Conservation (phyloP, 2,888 invertebrate genomes). For the Erpobdella octoculata region DNA sequence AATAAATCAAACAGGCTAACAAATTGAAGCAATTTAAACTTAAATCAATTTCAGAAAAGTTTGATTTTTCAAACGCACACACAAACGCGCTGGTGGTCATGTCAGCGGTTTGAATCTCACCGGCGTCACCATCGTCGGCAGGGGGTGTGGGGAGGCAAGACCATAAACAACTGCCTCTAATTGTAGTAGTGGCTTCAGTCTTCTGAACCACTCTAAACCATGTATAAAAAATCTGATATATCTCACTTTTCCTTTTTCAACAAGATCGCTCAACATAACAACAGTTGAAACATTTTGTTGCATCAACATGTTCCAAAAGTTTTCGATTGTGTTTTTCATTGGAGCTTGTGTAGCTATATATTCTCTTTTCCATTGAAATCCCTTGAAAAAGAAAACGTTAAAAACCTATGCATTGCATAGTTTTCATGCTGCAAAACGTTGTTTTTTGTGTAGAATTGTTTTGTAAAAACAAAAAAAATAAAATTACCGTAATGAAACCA, state of each 20-base stretch:
- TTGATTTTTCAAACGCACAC: not conserved
- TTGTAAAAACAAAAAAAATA: too few species aligned
- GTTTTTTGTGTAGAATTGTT: too few species aligned
- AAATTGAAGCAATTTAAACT: not conserved
- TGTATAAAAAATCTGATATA: too few species aligned
- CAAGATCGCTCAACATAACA: slow-evolving; percentile 65
- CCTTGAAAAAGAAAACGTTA: too few species aligned
- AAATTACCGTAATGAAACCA: too few species aligned
- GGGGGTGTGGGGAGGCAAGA: not conserved
- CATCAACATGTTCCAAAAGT: slow-evolving; percentile 63
- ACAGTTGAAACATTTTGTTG: slow-evolving; percentile 53
- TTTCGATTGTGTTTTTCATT: slow-evolving; percentile 61
- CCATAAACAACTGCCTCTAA: too few species aligned
- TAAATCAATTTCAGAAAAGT: not conserved
- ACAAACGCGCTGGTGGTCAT: not conserved
- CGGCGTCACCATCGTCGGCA: too few species aligned
- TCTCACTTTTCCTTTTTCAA: slow-evolving; percentile 62
- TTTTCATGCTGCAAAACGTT: too few species aligned
- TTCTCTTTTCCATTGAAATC: slow-evolving; percentile 60
- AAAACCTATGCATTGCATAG: too few species aligned
- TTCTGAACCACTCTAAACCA: too few species aligned
- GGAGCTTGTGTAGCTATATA: slow-evolving; percentile 72
- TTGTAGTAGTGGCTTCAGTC: too few species aligned
- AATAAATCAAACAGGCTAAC: not conserved
- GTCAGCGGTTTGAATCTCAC: too few species aligned